phyloP scores from a whole-genome alignment of 2,888 invertebrate species.

The Limenitis camilla region DNA sequence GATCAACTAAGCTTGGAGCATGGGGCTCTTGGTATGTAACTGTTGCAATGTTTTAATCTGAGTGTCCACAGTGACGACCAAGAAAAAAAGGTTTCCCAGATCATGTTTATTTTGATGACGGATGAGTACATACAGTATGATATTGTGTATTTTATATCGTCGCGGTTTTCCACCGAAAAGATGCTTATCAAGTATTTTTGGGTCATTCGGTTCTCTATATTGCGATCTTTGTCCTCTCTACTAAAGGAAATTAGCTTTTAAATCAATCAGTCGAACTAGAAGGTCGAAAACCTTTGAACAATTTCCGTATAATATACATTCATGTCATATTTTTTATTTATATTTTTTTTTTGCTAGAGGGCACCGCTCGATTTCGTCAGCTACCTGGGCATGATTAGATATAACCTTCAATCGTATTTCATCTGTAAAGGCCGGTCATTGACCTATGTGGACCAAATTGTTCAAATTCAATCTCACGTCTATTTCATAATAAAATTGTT shows the following conservation, averaged over 20 bases:
- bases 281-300: conserved; percentile 30
- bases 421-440: conserved; percentile 53
- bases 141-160: no score
- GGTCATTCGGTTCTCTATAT: no score
- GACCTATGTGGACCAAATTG: conserved; percentile 42
- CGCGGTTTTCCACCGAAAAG: no score
- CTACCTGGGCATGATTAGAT: conserved; percentile 46
- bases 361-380: conserved; percentile 38
- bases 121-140: no score
- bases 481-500: conserved; percentile 27
- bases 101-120: no score
- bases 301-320: conserved; percentile 27
- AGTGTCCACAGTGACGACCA: no score
- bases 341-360: conserved; percentile 35
- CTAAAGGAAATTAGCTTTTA: conserved; percentile 16
- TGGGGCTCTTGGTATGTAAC: no score
- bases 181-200: no score
- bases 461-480: conserved; percentile 30
- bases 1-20: no score
- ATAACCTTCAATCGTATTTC: conserved; percentile 59
- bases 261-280: conserved; percentile 24
- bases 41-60: no score
- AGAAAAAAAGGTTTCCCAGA: no score
- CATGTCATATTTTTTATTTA: conserved; percentile 15
- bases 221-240: conserved; percentile 17